These are phyloP conservation scores for Bombus affinis DNA, from an alignment of 1,140 invertebrate species.

Conservation along the genomic window DNA sequence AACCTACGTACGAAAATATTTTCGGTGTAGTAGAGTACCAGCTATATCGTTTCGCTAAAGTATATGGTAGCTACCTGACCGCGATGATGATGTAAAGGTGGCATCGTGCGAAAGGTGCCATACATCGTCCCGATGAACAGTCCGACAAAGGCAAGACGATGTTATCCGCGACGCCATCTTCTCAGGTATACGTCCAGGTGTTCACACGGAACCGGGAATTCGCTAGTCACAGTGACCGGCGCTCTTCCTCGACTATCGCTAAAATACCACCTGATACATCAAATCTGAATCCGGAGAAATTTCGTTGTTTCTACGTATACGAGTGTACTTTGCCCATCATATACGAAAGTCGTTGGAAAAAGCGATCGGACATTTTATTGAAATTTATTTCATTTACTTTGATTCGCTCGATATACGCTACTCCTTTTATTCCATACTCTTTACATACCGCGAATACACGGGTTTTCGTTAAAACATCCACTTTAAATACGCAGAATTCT, in stretches of 20 bases:
- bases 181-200: constrained; percentile 59
- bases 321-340: background rate
- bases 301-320: background rate
- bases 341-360: too few species aligned
- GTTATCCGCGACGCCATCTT: constrained; percentile 71
- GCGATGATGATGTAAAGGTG: constrained; percentile 69
- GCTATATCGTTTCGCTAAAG: background rate
- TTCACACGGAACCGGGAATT: constrained; percentile 74
- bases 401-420: background rate
- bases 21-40: background rate
- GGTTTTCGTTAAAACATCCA: too few species aligned
- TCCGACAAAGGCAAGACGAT: constrained; percentile 66
- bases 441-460: too few species aligned
- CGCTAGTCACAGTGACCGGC: constrained; percentile 52
- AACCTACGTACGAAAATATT: too few species aligned
- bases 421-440: background rate
- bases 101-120: constrained; percentile 53
- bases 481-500: background rate
- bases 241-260: constrained; percentile 4
- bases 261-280: background rate
- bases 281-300: background rate
- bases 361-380: background rate
- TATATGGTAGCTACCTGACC: constrained; percentile 41
- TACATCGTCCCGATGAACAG: constrained; percentile 64
- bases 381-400: background rate